Conservation (phyloP, 2,113 vertebrate species). For the Syrrhaptes paradoxus region DNA sequence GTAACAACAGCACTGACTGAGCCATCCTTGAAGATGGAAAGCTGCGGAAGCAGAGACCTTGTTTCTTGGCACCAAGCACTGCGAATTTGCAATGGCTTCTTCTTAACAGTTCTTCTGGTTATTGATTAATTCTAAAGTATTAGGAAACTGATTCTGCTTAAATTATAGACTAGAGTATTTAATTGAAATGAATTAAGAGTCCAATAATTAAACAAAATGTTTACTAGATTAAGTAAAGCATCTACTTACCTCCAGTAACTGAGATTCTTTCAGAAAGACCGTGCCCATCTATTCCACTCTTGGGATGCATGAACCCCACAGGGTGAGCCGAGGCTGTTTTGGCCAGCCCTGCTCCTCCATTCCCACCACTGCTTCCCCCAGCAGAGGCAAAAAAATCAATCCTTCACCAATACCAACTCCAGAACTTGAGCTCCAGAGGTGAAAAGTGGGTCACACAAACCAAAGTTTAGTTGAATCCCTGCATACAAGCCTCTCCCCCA, state of each 20-base stretch:
- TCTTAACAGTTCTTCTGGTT: neutral
- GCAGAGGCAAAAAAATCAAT: neutral
- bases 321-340: neutral
- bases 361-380: neutral
- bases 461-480: neutral
- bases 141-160: neutral
- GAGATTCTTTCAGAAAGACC: neutral
- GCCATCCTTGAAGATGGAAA: neutral
- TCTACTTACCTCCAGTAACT: constrained; percentile 34
- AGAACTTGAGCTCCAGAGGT: neutral
- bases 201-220: neutral
- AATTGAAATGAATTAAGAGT: neutral
- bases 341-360: neutral
- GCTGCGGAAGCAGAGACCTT: accelerated
- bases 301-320: accelerated
- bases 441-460: neutral
- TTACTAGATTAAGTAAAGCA: neutral
- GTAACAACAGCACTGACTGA: neutral
- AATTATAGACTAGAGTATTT: neutral
- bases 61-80: neutral
- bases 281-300: neutral
- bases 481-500: neutral
- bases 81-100: neutral
- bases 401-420: neutral
- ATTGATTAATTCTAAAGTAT: neutral